These are phyloP conservation scores for Neoniphon sammara DNA, from an alignment of 2,797 vertebrate genomes.

Conservation along the genomic window DNA sequence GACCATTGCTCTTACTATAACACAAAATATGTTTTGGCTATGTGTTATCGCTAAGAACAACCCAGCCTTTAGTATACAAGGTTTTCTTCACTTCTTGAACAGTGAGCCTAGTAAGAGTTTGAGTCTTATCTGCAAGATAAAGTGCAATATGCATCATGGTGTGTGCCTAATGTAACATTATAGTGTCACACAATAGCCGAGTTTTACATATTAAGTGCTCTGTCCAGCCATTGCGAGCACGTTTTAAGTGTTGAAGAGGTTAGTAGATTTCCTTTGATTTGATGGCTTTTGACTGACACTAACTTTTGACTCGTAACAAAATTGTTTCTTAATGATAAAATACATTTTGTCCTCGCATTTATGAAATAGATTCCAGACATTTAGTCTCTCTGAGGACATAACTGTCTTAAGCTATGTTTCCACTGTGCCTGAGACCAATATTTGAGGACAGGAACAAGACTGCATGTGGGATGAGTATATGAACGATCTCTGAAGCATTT, in stretches of 20 bases:
- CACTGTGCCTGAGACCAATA: neutral
- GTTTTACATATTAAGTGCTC: neutral
- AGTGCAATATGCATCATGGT: neutral
- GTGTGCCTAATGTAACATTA: neutral
- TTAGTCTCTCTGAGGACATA: too few species aligned
- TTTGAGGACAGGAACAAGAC: neutral
- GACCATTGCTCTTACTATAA: neutral
- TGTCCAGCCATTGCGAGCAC: neutral
- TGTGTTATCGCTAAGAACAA: conserved; percentile 27
- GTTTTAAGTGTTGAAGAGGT: too few species aligned
- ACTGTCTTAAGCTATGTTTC: neutral
- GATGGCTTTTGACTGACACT: neutral
- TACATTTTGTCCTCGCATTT: too few species aligned
- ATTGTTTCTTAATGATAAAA: too few species aligned
- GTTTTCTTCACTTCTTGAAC: conserved; percentile 26
- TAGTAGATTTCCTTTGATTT: too few species aligned
- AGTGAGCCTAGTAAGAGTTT: conserved; percentile 17
- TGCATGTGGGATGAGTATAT: neutral
- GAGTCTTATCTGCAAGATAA: conserved; percentile 34
- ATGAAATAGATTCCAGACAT: too few species aligned
- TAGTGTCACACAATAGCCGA: neutral
- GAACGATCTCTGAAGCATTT: neutral
- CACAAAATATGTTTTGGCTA: conserved; percentile 27
- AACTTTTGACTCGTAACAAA: too few species aligned
- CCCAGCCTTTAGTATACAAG: conserved; percentile 4